phyloP scores from a whole-genome alignment of 2,888 invertebrate genomes.

The Sclerodermus sp. region DNA sequence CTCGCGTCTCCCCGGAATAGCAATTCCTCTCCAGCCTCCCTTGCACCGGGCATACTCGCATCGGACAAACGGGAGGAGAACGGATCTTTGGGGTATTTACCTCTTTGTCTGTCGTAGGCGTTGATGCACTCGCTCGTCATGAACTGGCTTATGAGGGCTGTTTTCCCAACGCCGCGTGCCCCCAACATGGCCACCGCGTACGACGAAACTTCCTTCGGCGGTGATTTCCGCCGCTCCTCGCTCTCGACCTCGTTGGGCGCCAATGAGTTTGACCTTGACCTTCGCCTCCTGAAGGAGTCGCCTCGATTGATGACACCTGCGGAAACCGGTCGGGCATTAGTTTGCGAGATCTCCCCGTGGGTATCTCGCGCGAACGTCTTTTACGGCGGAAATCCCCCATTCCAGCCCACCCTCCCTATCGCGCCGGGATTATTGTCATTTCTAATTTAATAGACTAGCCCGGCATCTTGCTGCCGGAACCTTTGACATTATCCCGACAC shows the following conservation, averaged over 20 bases:
- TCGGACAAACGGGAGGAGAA: too few relatives aligned
- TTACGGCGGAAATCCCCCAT: too few relatives aligned
- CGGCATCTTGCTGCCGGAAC: too few relatives aligned
- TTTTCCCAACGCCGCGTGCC: slow-evolving; percentile 63
- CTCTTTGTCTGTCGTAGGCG: slow-evolving; percentile 86
- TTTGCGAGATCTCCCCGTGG: neutral
- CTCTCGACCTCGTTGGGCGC: slow-evolving; percentile 61
- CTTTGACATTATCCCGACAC: too few relatives aligned
- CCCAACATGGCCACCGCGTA: slow-evolving; percentile 68
- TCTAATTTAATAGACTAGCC: too few relatives aligned
- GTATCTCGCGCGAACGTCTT: neutral
- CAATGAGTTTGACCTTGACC: slow-evolving; percentile 81
- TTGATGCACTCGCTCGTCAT: slow-evolving; percentile 94
- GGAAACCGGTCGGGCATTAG: slow-evolving; percentile 9
- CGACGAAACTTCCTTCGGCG: slow-evolving; percentile 56
- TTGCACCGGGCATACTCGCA: too few relatives aligned
- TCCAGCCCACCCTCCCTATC: too few relatives aligned
- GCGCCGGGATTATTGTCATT: too few relatives aligned
- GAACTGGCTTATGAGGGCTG: slow-evolving; percentile 68
- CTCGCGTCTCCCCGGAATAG: too few relatives aligned
- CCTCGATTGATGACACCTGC: slow-evolving; percentile 90
- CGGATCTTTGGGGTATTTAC: slow-evolving; percentile 56
- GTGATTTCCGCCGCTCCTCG: slow-evolving; percentile 40
- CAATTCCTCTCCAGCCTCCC: too few relatives aligned
- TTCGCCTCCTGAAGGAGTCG: slow-evolving; percentile 85